phyloP scores from a whole-genome alignment of 2,797 vertebrate species.

The Chanos chanos region DNA sequence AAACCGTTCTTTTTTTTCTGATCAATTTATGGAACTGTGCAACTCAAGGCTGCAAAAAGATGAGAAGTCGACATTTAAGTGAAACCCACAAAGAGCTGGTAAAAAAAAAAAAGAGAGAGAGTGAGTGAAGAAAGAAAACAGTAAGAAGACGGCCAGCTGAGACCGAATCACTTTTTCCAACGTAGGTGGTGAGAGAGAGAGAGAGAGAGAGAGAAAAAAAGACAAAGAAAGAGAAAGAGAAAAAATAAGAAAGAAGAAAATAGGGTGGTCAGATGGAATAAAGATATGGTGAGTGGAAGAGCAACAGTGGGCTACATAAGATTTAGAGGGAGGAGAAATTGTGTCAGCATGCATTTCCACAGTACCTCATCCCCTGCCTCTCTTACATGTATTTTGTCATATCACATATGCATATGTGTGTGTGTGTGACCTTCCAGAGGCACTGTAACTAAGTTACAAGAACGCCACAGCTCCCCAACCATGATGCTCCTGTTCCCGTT shows the following conservation, averaged over 20 bases:
- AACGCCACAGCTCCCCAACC: no score
- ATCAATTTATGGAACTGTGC: conserved; percentile 43
- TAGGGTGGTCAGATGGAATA: conserved; percentile 29
- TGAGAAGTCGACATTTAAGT: conserved; percentile 35
- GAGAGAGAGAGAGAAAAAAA: conserved; percentile 38
- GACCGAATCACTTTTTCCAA: conserved; percentile 84
- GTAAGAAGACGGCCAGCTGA: conserved; percentile 44
- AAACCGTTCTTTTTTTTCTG: no score
- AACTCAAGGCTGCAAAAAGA: conserved; percentile 12
- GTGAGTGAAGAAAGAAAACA: neutral
- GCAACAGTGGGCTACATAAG: neutral
- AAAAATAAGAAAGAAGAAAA: conserved; percentile 28
- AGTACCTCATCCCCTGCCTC: no score
- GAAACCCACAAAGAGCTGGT: conserved; percentile 48
- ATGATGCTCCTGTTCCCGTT: no score
- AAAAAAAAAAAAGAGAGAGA: conserved; percentile 39
- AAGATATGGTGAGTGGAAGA: conserved; percentile 1
- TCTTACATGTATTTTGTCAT: no score
- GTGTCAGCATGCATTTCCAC: conserved; percentile 4
- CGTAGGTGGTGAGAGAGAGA: conserved; percentile 82
- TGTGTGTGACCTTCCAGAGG: no score
- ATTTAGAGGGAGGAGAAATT: conserved; percentile 12
- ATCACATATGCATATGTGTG: no score
- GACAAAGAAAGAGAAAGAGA: neutral
- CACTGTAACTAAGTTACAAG: no score